These are phyloP conservation scores for Pseudomugil tenellus DNA, from an alignment of 2,797 vertebrate genomes.

Conservation along the genomic window DNA sequence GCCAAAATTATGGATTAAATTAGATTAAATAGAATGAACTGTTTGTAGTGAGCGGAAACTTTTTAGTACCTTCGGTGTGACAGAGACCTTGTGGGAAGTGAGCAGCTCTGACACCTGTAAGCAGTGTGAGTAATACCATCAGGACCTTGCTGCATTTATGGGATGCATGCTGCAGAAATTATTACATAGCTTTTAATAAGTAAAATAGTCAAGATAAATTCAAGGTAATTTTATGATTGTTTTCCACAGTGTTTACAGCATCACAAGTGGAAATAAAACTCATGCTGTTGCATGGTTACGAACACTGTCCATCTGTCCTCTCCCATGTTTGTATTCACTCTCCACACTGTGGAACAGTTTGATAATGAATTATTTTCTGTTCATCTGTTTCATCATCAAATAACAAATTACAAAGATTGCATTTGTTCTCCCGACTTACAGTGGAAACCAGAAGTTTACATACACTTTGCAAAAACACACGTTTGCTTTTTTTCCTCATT, in stretches of 20 bases:
- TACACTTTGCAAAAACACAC: too few relatives aligned
- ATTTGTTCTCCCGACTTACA: too few relatives aligned
- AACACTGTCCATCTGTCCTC: background rate
- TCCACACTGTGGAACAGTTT: background rate
- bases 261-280: background rate
- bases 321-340: background rate
- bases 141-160: background rate
- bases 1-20: background rate
- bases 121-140: too few relatives aligned
- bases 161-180: too few relatives aligned
- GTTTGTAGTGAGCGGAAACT: background rate
- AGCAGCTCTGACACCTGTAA: background rate
- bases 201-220: too few relatives aligned
- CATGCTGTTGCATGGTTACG: background rate
- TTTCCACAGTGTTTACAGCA: background rate
- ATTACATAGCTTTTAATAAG: too few relatives aligned
- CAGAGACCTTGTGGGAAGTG: background rate
- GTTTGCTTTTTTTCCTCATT: too few relatives aligned
- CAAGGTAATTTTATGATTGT: too few relatives aligned
- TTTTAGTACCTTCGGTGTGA: background rate
- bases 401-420: too few relatives aligned
- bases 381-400: too few relatives aligned
- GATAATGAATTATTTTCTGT: background rate
- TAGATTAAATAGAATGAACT: background rate
- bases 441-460: too few relatives aligned